Evolutionary conservation across 2,113 vertebrate species (phyloP).

Genomic region (Megaceryle torquata): DNA sequence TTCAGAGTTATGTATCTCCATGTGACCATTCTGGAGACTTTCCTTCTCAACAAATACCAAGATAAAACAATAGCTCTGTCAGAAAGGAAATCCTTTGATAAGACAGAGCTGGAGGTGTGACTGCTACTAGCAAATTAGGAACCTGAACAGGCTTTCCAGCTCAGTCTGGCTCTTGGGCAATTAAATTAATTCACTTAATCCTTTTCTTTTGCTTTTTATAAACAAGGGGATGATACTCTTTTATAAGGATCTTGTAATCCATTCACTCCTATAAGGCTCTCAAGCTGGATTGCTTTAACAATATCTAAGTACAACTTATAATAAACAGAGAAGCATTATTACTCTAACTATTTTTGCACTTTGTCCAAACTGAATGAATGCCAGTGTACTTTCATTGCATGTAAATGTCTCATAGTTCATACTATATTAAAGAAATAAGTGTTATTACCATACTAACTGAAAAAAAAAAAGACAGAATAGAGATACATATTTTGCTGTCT

Average conservation of each 20-base stretch:
- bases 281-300: background rate
- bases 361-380: background rate
- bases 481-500: background rate
- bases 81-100: constrained; percentile 5
- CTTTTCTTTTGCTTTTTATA: background rate
- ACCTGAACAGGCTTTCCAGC: background rate
- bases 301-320: background rate
- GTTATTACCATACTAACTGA: background rate
- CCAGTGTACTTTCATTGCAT: background rate
- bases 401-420: background rate
- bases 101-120: background rate
- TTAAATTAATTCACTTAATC: background rate
- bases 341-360: background rate
- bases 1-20: background rate
- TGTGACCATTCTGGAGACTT: background rate
- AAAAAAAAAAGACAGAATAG: background rate
- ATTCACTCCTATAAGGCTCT: background rate
- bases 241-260: background rate
- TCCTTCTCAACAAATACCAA: background rate
- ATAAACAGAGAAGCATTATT: background rate
- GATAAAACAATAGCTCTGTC: background rate
- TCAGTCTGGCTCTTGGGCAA: background rate
- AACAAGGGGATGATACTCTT: background rate
- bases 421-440: background rate
- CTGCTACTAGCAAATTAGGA: background rate